Base-by-base conservation (phyloP, 2,797 vertebrate genomes). In the Pseudochirops corinnae region DNA sequence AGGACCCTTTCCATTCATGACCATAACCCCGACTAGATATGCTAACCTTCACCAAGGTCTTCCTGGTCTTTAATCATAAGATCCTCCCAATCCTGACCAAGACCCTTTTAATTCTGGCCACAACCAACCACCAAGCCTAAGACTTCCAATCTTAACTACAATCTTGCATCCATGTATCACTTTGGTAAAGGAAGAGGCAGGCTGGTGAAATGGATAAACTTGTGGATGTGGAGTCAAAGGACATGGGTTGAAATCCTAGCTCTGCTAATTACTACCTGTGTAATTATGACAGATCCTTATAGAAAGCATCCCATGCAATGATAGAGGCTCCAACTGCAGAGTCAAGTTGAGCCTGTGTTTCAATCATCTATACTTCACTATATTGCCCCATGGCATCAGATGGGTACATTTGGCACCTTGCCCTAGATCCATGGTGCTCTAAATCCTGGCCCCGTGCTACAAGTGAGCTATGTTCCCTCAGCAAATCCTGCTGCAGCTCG, bases 241-340 rank as follows among this genome's bases (percentile, higher is more conserved):
- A 39, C 16, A 21, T 74, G n/a, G 16, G 67, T 74, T 21, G n/a
- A 39, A 9, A 74, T 82, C 21, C n/a, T 46, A 21, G 9, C n/a
- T 82, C 33, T 67, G 33, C 33, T 74, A 39, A 39, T 18, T 21
- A 39, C 16, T 39, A 74, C n/a, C 33, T 39, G 4, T 67, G 13
- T 67, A n/a, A 74, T 99, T 1, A 96, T 99, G 18, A 95, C 99
- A 56, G 99, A 99, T 90, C 98, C 98, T 58, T 99, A 98, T 97
- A 97, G 95, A 95, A 98, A 98, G 94, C 98, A 98, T 33, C 91
- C 98, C 55, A 74, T 99, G 95, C 94, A 98, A 82, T 96, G 97
- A 93, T 97, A 99, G 96, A 58, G 98, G 99, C 94, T 97, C 98
- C 39, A 98, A 57, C 5, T 18, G 3, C 55, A 56, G 55, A 56